phyloP scores from a whole-genome alignment of 2,797 vertebrate genomes.

The Neosilurus hyrtlii region DNA sequence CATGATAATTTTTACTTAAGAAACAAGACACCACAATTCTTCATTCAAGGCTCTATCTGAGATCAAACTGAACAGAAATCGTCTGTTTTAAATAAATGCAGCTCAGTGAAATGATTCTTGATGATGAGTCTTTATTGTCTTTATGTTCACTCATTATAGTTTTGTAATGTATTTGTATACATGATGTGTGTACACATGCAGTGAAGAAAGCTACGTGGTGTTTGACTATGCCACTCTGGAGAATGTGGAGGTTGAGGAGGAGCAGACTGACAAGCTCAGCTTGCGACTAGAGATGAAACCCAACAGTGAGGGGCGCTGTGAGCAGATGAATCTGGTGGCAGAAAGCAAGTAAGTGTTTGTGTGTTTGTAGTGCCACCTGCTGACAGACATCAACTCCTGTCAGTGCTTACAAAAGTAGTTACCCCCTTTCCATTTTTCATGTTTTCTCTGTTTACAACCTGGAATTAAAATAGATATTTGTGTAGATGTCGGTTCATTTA shows the following conservation, averaged over 20 bases:
- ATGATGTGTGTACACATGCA: slow-evolving; percentile 61
- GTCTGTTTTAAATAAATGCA: not conserved
- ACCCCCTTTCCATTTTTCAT: not conserved
- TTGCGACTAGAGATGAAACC: slow-evolving; percentile 81
- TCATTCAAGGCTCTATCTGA: not conserved
- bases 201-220: slow-evolving; percentile 90
- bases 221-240: slow-evolving; percentile 86
- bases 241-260: slow-evolving; percentile 77
- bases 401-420: not conserved
- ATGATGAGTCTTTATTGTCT: too few relatives aligned
- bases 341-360: slow-evolving; percentile 76
- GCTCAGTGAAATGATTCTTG: not conserved
- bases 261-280: slow-evolving; percentile 67
- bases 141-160: too few relatives aligned
- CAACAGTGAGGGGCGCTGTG: slow-evolving; percentile 83
- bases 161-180: not conserved
- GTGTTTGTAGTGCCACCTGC: slow-evolving; percentile 42
- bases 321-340: slow-evolving; percentile 75
- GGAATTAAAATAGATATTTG: too few relatives aligned
- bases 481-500: too few relatives aligned
- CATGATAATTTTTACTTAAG: not conserved
- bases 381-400: slow-evolving; percentile 10
- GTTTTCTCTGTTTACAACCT: too few relatives aligned
- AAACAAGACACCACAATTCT: not conserved
- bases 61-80: not conserved